These are phyloP conservation scores for Lepidurus arcticus DNA, from an alignment of 1,140 invertebrate species.

Conservation along the genomic window DNA sequence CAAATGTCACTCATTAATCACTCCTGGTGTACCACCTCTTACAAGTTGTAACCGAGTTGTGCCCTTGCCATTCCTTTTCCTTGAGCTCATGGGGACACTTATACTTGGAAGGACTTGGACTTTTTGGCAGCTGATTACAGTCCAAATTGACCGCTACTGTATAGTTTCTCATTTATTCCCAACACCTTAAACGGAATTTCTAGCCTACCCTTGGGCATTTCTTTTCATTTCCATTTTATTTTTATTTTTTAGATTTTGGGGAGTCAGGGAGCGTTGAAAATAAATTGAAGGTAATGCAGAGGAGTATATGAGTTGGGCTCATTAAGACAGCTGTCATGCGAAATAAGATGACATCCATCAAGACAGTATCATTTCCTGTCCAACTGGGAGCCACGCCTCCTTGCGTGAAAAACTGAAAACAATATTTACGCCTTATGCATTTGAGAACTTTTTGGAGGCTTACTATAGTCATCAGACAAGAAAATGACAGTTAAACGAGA, in stretches of 20 bases:
- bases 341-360: constrained; percentile 15
- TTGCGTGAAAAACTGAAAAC: too few species aligned
- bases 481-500: neutral
- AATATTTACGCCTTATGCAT: neutral
- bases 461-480: neutral
- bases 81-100: constrained; percentile 8
- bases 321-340: constrained; percentile 5
- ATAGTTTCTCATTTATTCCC: neutral
- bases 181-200: neutral
- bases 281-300: neutral
- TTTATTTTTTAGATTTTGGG: too few species aligned
- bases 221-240: neutral
- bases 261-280: neutral
- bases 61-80: constrained; percentile 9
- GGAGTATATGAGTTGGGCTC: neutral
- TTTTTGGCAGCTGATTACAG: constrained; percentile 1
- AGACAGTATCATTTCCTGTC: constrained; percentile 9
- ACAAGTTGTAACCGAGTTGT: neutral
- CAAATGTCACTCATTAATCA: constrained; percentile 22
- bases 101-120: neutral
- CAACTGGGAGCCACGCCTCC: neutral
- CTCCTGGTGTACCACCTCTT: neutral
- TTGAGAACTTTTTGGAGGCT: neutral
- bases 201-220: neutral
- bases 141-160: neutral